Base-by-base conservation (phyloP, 2,888 invertebrate species). In the Anodontia alba region DNA sequence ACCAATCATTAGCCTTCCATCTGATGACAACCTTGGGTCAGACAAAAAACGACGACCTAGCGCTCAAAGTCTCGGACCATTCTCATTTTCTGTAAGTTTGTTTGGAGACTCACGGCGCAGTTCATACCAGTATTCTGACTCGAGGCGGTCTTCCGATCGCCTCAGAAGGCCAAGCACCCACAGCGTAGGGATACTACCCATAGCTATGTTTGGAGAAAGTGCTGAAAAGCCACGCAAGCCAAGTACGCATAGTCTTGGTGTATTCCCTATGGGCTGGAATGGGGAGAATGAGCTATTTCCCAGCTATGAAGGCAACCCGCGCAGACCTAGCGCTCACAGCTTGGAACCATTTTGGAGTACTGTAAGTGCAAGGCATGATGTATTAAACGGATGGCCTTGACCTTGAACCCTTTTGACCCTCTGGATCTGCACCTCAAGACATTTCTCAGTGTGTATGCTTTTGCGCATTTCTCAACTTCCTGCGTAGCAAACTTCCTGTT, bases 61-160 rank as follows among this genome's bases (percentile, higher is more conserved):
- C 79, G 93, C 93, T 12, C 93, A 94, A 86, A 94, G 94, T 84
- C 90, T 94, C 74, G 94, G 94, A 67, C 91, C 92, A 17, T 90
- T 92, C 75, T 89, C 89, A 49, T 87, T 91, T 69, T 92, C 93
- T 67, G 93, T 92, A 89, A 91, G 92, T 91, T 87, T 86, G 86
- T 89, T 89, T 83, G 87, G 84, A 51, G 86, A 87, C 73, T 86
- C 87, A n/a, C 69, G 88, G 62, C 81, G 87, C 42, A 80, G 86
- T 69, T 87, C 87, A 15, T 46, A 81, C 73, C 81, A 78, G 75
- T 81, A 83, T 31, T 73, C 78, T 23, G 79, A 80, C 66, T 69
- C 82, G 26, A 78, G 86, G 51, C 74, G 84, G 38, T 87, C 87
- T n/a, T 85, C 86, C 29, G 86, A 84, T 42, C 83, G 87, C 74